Evolutionary conservation across 2,113 vertebrate species (phyloP), one percentile per base, ranked within the genome.

Genomic region (Ageneiosus marmoratus): DNA sequence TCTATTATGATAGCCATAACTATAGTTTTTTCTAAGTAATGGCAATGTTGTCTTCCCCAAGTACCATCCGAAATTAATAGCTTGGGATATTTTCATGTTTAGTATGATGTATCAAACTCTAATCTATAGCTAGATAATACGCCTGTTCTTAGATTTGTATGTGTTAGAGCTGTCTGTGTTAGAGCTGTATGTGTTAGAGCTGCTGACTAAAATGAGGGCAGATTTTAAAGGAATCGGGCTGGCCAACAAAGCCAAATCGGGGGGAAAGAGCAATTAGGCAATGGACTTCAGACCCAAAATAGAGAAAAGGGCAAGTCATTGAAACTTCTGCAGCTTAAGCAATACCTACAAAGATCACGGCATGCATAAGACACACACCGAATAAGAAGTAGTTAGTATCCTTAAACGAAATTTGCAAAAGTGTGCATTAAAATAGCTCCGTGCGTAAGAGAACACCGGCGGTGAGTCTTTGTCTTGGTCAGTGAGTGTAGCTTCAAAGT

Each of bases 401-500:
- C 6, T 48, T 50, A 51, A 72, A 27, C 46, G 24, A 27, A 48
- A 48, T 10, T 48, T 8, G 13, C 41, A 15, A 13, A 22, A 72
- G 44, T 73, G 46, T 29, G 48, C 9, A 53, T 53, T 27, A 53
- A 53, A 53, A 75, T 53, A 32, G 72, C 12, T 56, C 29, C 44
- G 41, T 77, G 79, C 37, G 37, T 65, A 67, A 55, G n/a, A 55
- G 29, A 75, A 55, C 78, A 56, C n/a, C 44, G 27, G n/a, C n/a
- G n/a, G 69, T 44, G 41, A 5, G 37, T 27, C 10, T 62, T 62
- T 62, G 44, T 76, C 4, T 77, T 7, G 15, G 12, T 83, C 46
- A 55, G 46, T 46, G 65, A 27, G 32, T n/a, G 46, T 81, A 83
- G 84, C 91, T 93, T 93, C 92, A 95, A 92, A 94, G 92, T 80